Conservation (phyloP, 2,113 vertebrate genomes). For the Asarcornis scutulata region DNA sequence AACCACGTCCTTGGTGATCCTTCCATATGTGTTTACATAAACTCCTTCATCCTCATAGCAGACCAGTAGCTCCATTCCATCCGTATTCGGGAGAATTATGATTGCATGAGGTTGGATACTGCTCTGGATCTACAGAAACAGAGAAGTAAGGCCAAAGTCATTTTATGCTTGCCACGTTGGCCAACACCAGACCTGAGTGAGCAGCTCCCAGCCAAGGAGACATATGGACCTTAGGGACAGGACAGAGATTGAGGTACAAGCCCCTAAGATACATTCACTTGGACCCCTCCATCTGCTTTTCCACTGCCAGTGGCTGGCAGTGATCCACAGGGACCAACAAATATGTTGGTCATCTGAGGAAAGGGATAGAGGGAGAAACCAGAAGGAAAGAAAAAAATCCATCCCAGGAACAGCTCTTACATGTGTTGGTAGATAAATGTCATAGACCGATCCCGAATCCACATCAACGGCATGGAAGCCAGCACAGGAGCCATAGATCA, state of each 20-base stretch:
- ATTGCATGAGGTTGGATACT: conserved; percentile 97
- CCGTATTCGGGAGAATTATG: conserved; percentile 98
- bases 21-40: conserved; percentile 96
- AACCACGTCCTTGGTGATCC: conserved; percentile 99
- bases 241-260: background rate
- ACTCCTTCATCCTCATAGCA: conserved; percentile 99
- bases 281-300: background rate
- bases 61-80: conserved; percentile 97
- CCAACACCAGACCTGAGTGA: background rate
- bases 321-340: background rate
- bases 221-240: background rate
- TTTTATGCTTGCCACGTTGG: background rate
- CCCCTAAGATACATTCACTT: rapidly evolving
- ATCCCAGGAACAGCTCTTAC: conserved; percentile 78
- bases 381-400: background rate
- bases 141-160: background rate
- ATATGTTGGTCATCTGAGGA: background rate
- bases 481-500: conserved; percentile 95
- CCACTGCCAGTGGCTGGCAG: background rate
- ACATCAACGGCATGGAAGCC: conserved; percentile 98
- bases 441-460: conserved; percentile 96
- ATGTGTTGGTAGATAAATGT: conserved; percentile 98
- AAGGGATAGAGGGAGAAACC: background rate
- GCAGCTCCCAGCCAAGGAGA: background rate
- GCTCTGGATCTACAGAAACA: conserved; percentile 87